These are phyloP conservation scores for Hydraecia micacea DNA, from an alignment of 2,888 invertebrate genomes.

Conservation along the genomic window DNA sequence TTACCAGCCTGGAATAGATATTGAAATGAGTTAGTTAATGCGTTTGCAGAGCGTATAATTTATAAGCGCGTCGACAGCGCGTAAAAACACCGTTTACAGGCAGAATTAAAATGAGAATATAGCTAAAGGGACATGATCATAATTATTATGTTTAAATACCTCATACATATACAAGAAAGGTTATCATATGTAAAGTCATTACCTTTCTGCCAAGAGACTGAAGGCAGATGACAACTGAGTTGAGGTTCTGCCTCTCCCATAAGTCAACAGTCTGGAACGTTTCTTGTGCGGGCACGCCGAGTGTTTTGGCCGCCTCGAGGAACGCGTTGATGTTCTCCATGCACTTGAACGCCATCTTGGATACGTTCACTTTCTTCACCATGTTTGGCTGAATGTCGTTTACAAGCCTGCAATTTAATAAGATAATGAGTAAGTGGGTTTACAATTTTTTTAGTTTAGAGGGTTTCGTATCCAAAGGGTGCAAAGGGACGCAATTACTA, in stretches of 20 bases:
- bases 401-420: constrained; percentile 91
- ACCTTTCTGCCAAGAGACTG: constrained; percentile 99
- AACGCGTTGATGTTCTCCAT: constrained; percentile 99
- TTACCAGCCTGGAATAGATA: constrained; percentile 92
- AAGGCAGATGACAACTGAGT: constrained; percentile 98
- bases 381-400: constrained; percentile 96
- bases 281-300: constrained; percentile 98
- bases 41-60: too few relatives aligned
- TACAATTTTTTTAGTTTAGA: too few relatives aligned
- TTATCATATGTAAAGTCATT: neutral
- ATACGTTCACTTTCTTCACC: constrained; percentile 97
- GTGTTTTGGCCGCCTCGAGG: constrained; percentile 94
- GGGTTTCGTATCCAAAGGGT: too few relatives aligned
- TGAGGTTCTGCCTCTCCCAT: constrained; percentile 98
- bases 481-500: neutral
- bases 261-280: constrained; percentile 99
- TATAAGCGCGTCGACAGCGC: neutral
- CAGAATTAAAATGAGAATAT: neutral
- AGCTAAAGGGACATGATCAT: neutral
- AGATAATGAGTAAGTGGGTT: neutral
- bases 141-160: too few relatives aligned
- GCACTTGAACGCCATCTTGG: constrained; percentile 98
- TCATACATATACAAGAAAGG: neutral
- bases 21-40: constrained; percentile 6
- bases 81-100: neutral